phyloP scores from a whole-genome alignment of 1,140 invertebrate species.

The Drosophila punjabiensis region DNA sequence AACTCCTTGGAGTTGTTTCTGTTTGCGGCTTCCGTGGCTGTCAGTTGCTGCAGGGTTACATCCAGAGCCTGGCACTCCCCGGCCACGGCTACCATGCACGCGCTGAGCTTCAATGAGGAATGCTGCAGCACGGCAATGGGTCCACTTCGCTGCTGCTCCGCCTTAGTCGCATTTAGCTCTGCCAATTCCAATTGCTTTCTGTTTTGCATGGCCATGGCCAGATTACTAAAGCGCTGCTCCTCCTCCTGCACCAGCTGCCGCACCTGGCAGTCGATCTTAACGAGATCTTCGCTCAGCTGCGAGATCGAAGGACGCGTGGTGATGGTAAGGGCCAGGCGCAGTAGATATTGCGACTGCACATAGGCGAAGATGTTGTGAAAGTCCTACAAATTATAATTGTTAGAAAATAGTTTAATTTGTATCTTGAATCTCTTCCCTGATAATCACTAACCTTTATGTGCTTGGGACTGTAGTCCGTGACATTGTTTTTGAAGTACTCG shows the following conservation, averaged over 20 bases:
- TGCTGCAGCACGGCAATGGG: conserved; percentile 78
- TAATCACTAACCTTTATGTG: conserved; percentile 75
- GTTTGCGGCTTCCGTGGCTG: conserved; percentile 69
- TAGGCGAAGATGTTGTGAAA: conserved; percentile 85
- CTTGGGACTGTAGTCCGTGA: conserved; percentile 83
- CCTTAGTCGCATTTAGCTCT: conserved; percentile 64
- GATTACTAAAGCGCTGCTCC: conserved; percentile 79
- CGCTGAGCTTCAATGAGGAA: conserved; percentile 79
- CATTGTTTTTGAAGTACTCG: conserved; percentile 84
- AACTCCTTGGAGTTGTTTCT: conserved; percentile 73
- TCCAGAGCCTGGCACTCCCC: conserved; percentile 80
- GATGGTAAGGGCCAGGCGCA: conserved; percentile 78
- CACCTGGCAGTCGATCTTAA: conserved; percentile 74
- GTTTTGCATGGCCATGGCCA: conserved; percentile 72
- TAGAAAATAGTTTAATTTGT: no score
- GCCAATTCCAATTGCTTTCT: conserved; percentile 71
- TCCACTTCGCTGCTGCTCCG: conserved; percentile 60
- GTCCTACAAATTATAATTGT: conserved; percentile 48
- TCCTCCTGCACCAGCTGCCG: conserved; percentile 79
- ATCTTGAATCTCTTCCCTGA: neutral
- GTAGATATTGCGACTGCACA: conserved; percentile 81
- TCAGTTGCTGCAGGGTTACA: conserved; percentile 73
- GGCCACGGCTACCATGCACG: conserved; percentile 82
- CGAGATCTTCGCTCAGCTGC: conserved; percentile 65
- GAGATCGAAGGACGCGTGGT: conserved; percentile 77